A percentile compares a stretch with the other conserved stretches of the same genome.
Conservation (phyloP, 2,888 invertebrate genomes). For the Tholera decimalis region DNA sequence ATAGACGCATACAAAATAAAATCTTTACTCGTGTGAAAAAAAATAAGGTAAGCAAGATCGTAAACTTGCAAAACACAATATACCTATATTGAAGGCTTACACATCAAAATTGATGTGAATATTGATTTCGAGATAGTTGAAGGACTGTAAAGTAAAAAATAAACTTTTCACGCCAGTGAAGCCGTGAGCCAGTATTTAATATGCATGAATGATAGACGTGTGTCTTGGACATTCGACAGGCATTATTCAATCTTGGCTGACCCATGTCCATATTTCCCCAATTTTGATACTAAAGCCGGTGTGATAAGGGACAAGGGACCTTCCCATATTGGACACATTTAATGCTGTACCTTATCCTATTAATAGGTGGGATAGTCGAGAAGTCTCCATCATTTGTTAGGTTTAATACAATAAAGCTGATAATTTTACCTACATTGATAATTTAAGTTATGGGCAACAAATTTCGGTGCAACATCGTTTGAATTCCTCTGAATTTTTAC, state of each 20-base stretch:
- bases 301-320: conserved; percentile 13
- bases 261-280: conserved; percentile 10
- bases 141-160: too few species aligned
- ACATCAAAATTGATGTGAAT: too few species aligned
- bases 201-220: neutral
- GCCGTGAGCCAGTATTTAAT: too few species aligned
- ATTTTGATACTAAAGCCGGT: conserved; percentile 14
- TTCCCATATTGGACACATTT: conserved; percentile 5
- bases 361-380: neutral
- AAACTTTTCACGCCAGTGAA: too few species aligned
- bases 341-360: neutral
- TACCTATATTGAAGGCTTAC: too few species aligned
- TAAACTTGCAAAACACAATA: too few species aligned
- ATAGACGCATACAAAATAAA: too few species aligned
- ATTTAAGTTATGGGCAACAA: neutral
- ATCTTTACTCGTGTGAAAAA: too few species aligned
- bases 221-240: conserved; percentile 8
- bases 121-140: too few species aligned
- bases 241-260: neutral
- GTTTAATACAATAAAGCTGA: too few species aligned
- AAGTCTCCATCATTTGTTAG: neutral
- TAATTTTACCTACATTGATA: neutral
- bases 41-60: too few species aligned
- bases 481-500: too few species aligned
- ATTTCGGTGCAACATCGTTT: neutral